Conservation (phyloP, 2,113 vertebrate genomes). For the Salvelinus sp. region DNA sequence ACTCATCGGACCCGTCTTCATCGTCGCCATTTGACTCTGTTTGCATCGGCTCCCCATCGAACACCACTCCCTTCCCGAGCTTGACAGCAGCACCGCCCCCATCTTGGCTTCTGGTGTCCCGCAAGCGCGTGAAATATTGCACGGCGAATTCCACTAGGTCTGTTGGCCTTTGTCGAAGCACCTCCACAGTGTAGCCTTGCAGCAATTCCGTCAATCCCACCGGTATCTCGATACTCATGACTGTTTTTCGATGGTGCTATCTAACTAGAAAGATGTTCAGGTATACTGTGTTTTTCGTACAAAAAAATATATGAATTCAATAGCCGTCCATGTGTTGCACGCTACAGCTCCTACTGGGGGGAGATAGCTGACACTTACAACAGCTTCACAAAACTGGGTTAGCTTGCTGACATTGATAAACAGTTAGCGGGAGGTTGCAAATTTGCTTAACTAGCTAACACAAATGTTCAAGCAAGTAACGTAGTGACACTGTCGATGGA, state of each 20-base stretch:
- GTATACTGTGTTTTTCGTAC: constrained; percentile 15
- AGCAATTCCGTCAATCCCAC: constrained; percentile 93
- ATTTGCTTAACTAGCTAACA: background rate
- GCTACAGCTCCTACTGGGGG: background rate
- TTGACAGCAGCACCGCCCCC: constrained; percentile 60
- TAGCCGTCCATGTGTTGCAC: background rate
- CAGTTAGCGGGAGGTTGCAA: background rate
- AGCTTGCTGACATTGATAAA: background rate
- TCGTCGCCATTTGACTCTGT: constrained; percentile 86
- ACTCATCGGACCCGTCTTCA: constrained; percentile 80
- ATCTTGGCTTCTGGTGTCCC: constrained; percentile 82
- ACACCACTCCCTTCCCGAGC: constrained; percentile 76
- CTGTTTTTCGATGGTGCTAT: constrained; percentile 52
- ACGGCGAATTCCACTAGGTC: constrained; percentile 95
- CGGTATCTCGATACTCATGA: constrained; percentile 97
- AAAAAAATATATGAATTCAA: constrained; percentile 21
- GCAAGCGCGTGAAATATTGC: constrained; percentile 90
- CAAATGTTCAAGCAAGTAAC: background rate
- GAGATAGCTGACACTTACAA: background rate
- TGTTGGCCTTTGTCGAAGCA: constrained; percentile 88
- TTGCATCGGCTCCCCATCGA: constrained; percentile 83
- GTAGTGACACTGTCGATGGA: background rate
- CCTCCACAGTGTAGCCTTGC: constrained; percentile 96
- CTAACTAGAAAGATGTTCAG: constrained; percentile 27
- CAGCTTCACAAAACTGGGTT: background rate